Evolutionary conservation across 2,888 invertebrate genomes (phyloP).

Genomic region (Meta bourneti): DNA sequence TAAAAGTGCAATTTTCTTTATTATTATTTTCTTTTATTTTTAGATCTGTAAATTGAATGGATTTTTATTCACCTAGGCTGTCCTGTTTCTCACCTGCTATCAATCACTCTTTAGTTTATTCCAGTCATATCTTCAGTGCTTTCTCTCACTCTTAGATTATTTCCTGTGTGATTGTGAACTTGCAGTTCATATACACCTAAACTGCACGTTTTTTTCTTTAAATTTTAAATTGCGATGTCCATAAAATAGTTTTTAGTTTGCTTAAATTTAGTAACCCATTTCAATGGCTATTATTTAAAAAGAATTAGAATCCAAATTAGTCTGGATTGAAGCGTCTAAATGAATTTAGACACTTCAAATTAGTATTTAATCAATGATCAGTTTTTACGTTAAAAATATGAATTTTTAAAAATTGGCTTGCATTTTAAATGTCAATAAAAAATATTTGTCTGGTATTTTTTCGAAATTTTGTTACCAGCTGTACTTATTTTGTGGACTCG

Average conservation of each 20-base stretch:
- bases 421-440: neutral
- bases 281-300: too few relatives aligned
- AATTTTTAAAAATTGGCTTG: neutral
- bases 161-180: slow-evolving; percentile 2
- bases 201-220: neutral
- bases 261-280: too few relatives aligned
- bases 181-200: neutral
- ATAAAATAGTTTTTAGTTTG: neutral
- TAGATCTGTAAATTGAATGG: neutral
- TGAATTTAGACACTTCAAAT: neutral
- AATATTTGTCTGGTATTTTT: too few relatives aligned
- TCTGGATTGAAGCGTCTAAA: neutral
- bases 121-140: slow-evolving; percentile 71
- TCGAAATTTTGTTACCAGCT: neutral
- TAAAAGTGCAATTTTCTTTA: slow-evolving; percentile 8
- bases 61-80: neutral
- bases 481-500: neutral
- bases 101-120: slow-evolving; percentile 71
- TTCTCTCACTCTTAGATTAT: slow-evolving; percentile 19
- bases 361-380: neutral
- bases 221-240: neutral
- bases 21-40: neutral
- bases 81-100: slow-evolving; percentile 45
- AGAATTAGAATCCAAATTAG: neutral
- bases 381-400: neutral